Evolutionary conservation across 1,140 invertebrate genomes (phyloP).

Genomic region (Drosophila auraria): DNA sequence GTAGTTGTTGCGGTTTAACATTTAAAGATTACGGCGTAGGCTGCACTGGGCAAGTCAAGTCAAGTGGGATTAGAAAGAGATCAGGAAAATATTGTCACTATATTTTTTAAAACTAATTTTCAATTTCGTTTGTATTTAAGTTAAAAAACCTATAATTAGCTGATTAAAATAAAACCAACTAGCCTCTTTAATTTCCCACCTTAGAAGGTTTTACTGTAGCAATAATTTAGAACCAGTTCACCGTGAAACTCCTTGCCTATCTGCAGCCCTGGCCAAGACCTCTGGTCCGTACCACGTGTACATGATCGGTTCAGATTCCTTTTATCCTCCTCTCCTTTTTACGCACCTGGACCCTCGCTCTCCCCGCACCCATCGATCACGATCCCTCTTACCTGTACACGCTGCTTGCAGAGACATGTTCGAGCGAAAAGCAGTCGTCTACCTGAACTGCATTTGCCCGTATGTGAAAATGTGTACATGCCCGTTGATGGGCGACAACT

Average conservation of each 20-base stretch:
- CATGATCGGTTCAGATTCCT: constrained; percentile 22
- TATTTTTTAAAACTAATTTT: background rate
- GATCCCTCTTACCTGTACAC: constrained; percentile 55
- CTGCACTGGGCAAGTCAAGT: constrained; percentile 32
- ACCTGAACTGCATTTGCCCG: constrained; percentile 50
- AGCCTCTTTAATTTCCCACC: background rate
- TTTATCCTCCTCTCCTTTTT: constrained; percentile 3
- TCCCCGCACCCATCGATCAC: background rate
- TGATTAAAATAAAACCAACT: background rate
- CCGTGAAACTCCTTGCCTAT: background rate
- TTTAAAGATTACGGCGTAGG: constrained; percentile 54
- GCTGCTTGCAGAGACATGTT: constrained; percentile 61
- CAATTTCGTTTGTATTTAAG: background rate
- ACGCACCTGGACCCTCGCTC: constrained; percentile 12
- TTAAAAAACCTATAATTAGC: background rate
- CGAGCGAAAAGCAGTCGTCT: constrained; percentile 23
- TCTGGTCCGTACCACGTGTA: constrained; percentile 5
- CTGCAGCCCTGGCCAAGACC: constrained; percentile 10
- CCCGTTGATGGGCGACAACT: constrained; percentile 29
- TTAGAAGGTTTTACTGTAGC: background rate
- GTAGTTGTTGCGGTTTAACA: constrained; percentile 46
- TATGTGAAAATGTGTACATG: background rate
- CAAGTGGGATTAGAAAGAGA: constrained; percentile 11
- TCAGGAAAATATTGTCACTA: background rate
- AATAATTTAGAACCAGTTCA: constrained; percentile 5